Conservation (phyloP, 37 sponge, comb jelly and placozoan species). For the Oopsacas minuta region DNA sequence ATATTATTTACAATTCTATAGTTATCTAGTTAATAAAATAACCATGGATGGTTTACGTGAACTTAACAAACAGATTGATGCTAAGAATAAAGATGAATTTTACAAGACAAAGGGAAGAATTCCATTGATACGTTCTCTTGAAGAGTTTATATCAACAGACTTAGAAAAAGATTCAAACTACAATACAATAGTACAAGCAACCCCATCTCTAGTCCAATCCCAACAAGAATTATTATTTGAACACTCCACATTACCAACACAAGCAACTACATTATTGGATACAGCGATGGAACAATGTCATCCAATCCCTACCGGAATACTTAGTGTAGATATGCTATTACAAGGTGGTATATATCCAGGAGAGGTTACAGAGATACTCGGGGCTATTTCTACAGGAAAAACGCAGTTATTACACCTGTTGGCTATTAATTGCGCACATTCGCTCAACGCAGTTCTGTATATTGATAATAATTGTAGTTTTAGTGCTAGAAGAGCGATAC, state of each 20-base stretch:
- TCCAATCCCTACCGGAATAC: not conserved
- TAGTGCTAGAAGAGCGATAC: not conserved
- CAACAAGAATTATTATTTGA: not conserved
- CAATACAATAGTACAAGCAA: not conserved
- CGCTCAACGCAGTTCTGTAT: not conserved
- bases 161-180: not conserved
- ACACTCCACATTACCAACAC: constrained; percentile 4
- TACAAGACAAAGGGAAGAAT: not conserved
- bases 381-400: not conserved
- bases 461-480: constrained; percentile 13
- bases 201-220: not conserved
- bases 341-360: not conserved
- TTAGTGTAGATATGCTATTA: not conserved
- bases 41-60: constrained; percentile 1
- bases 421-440: not conserved
- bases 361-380: not conserved
- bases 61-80: not conserved
- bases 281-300: not conserved
- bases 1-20: no score
- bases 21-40: no score
- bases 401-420: not conserved
- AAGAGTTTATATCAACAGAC: constrained; percentile 9
- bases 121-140: not conserved
- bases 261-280: not conserved
- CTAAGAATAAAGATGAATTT: not conserved